These are phyloP conservation scores for Leptodactylus fallax DNA, from an alignment of 2,797 vertebrate genomes.

Conservation along the genomic window DNA sequence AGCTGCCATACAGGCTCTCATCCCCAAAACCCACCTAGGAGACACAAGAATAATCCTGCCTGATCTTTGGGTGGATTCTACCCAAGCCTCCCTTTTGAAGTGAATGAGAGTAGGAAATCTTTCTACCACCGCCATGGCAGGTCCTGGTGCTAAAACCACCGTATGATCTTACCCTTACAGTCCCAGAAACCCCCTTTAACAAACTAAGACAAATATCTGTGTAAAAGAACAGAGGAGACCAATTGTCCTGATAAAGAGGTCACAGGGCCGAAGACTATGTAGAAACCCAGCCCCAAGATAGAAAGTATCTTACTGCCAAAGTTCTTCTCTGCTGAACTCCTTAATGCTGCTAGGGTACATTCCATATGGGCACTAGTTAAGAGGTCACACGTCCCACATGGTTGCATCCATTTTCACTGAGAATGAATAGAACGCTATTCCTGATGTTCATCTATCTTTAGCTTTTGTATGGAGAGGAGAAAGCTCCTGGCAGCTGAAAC, in stretches of 20 bases:
- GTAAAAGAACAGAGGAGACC: neutral
- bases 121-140: no score
- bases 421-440: neutral
- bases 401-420: neutral
- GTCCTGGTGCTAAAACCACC: no score
- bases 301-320: neutral
- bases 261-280: neutral
- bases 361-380: neutral
- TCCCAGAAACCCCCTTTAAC: no score
- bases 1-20: no score
- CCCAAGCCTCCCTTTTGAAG: no score
- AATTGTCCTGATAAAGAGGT: neutral
- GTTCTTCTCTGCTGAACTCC: neutral
- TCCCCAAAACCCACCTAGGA: no score
- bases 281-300: neutral
- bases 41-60: no score
- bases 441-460: neutral
- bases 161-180: no score
- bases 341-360: conserved; percentile 1
- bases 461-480: neutral
- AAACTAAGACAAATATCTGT: neutral
- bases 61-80: no score
- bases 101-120: no score
- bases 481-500: neutral
- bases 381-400: neutral